These are phyloP conservation scores for Furnarius figulus DNA, from an alignment of 2,113 vertebrate species.

Conservation along the genomic window DNA sequence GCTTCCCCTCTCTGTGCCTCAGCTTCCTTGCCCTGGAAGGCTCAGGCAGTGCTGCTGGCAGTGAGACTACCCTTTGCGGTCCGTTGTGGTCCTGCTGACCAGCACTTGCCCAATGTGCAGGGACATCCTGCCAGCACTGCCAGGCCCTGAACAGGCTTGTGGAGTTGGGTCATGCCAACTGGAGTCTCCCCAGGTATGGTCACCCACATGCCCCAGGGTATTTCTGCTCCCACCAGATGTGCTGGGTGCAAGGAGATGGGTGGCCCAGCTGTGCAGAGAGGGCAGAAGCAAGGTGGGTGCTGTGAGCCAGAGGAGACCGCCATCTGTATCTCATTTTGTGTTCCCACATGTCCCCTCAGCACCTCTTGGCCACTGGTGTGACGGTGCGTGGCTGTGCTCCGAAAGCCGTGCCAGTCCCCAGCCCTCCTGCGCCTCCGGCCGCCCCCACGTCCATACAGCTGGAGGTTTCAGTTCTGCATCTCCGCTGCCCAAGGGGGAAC, in stretches of 20 bases:
- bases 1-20: neutral
- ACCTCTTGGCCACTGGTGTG: neutral
- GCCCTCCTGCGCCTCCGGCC: neutral
- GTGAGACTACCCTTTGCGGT: fast-evolving
- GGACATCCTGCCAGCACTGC: neutral
- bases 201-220: fast-evolving
- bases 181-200: neutral
- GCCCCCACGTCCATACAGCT: slow-evolving; percentile 68
- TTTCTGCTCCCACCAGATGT: neutral
- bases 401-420: fast-evolving
- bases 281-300: neutral
- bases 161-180: fast-evolving
- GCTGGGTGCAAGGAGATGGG: neutral
- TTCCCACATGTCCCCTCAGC: fast-evolving
- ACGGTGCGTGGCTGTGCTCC: neutral
- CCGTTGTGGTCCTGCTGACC: neutral
- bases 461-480: slow-evolving; percentile 82
- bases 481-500: slow-evolving; percentile 71
- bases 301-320: neutral
- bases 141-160: fast-evolving
- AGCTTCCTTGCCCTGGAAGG: neutral
- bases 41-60: neutral
- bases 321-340: fast-evolving
- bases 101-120: fast-evolving
- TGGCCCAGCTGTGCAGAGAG: neutral